Evolutionary conservation across 2,113 vertebrate species (phyloP).

Genomic region (Tringa solitaria): DNA sequence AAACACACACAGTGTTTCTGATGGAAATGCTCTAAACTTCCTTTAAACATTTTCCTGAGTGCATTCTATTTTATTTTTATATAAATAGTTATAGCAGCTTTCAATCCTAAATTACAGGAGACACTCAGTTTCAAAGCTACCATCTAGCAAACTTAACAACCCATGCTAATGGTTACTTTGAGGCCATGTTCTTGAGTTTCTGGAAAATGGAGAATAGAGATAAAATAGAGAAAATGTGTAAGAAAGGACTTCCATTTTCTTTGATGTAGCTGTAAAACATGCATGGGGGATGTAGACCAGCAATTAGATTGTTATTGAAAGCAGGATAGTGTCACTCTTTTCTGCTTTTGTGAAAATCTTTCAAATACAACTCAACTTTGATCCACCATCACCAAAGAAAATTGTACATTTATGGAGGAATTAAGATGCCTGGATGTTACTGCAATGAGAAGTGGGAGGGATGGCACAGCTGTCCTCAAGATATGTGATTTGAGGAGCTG

Average conservation of each 20-base stretch:
- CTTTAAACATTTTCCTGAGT: not conserved
- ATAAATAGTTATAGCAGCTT: not conserved
- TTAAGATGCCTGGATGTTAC: not conserved
- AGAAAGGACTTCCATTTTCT: not conserved
- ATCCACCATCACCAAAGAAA: not conserved
- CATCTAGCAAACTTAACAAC: not conserved
- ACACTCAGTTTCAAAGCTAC: not conserved
- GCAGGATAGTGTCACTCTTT: not conserved
- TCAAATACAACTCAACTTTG: not conserved
- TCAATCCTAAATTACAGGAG: not conserved
- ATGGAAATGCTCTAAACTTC: not conserved
- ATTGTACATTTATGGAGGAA: fast-evolving
- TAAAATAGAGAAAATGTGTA: not conserved
- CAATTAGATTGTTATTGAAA: not conserved
- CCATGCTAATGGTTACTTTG: not conserved
- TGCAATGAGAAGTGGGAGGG: not conserved
- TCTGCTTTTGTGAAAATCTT: not conserved
- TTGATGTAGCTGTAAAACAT: not conserved
- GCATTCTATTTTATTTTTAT: constrained; percentile 9
- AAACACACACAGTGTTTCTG: not conserved
- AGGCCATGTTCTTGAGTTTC: not conserved
- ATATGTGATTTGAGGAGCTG: not conserved
- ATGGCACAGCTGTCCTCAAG: not conserved
- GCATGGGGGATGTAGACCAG: not conserved
- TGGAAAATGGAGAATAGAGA: not conserved